Conservation (phyloP, 2,113 vertebrate genomes). For the Machaerirhynchus nigripectus region DNA sequence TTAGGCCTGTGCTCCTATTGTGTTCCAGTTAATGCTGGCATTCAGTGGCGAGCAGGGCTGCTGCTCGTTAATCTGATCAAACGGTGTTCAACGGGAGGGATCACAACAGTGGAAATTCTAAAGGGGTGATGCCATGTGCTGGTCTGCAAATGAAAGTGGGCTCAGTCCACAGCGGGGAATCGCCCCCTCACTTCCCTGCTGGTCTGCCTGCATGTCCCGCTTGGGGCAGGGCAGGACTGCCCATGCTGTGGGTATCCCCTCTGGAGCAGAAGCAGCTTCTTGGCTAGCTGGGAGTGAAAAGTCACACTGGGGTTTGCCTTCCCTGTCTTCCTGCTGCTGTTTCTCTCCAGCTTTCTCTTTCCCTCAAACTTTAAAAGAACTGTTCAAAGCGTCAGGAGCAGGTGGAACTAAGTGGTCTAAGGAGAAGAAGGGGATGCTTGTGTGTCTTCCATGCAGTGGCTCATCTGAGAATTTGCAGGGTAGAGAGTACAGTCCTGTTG, state of each 20-base stretch:
- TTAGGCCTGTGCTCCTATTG: constrained; percentile 77
- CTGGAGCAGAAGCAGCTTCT: background rate
- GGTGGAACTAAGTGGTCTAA: background rate
- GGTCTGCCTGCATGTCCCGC: background rate
- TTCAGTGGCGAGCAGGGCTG: constrained; percentile 70
- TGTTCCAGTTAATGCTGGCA: constrained; percentile 78
- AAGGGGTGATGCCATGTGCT: constrained; percentile 36
- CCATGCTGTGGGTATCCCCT: background rate
- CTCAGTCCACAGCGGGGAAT: background rate
- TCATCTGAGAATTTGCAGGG: background rate
- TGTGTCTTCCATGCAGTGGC: background rate
- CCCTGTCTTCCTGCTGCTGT: background rate
- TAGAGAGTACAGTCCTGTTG: background rate
- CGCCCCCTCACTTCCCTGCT: background rate
- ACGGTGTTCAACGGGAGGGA: constrained; percentile 64
- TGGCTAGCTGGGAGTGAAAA: background rate
- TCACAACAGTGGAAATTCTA: constrained; percentile 63
- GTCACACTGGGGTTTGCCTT: background rate
- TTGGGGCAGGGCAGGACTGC: background rate
- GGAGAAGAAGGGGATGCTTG: background rate
- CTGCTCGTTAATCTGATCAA: constrained; percentile 78
- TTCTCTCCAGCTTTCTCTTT: background rate
- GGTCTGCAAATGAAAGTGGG: background rate
- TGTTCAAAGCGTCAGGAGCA: background rate
- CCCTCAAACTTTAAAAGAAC: background rate